Conservation (phyloP, 2,797 vertebrate genomes). For the Avahi laniger region DNA sequence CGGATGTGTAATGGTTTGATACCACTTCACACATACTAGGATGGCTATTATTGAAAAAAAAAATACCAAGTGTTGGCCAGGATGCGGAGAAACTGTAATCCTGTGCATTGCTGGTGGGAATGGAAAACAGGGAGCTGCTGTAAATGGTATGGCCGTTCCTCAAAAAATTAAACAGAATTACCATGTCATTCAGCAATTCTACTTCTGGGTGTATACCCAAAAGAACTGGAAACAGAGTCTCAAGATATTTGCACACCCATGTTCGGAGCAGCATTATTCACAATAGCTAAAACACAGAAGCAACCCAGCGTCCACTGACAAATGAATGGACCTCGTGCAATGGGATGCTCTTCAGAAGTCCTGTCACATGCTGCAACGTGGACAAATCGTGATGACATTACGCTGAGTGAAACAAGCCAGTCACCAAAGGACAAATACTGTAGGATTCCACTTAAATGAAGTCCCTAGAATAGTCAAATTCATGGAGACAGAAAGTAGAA, state of each 20-base stretch:
- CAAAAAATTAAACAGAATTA: background rate
- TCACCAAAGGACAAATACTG: background rate
- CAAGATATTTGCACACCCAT: background rate
- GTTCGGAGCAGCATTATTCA: background rate
- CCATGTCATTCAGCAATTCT: background rate
- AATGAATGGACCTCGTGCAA: background rate
- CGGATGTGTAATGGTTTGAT: rapidly evolving
- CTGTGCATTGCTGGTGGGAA: background rate
- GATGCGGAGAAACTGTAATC: background rate
- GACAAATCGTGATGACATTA: background rate
- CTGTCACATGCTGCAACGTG: background rate
- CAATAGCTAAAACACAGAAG: background rate
- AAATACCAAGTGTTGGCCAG: background rate
- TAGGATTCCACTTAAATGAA: background rate
- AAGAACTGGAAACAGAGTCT: background rate
- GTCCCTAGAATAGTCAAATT: background rate
- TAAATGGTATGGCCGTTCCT: background rate
- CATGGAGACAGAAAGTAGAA: background rate
- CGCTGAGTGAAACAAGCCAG: background rate
- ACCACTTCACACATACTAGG: no score
- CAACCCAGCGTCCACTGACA: background rate
- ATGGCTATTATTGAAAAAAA: background rate
- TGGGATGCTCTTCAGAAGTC: background rate
- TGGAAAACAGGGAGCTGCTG: rapidly evolving
- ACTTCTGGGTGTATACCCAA: background rate